Conservation (phyloP, 1,140 invertebrate species). For the Nautilus pompilius region DNA sequence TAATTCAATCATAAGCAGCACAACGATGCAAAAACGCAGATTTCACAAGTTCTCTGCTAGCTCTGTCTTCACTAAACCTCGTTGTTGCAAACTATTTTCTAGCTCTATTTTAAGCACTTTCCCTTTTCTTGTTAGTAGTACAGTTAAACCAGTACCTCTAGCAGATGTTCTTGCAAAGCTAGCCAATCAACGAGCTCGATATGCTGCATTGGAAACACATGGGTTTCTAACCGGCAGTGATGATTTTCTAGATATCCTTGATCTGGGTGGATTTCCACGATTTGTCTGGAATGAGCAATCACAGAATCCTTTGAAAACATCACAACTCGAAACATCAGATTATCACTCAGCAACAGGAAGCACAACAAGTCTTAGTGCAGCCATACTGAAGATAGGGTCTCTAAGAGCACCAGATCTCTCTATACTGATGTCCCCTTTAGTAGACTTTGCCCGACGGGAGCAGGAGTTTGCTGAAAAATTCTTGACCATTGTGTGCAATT, state of each 20-base stretch:
- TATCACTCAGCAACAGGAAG: conserved; percentile 44
- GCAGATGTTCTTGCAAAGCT: conserved; percentile 42
- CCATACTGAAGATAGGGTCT: conserved; percentile 36
- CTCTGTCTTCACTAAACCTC: background rate
- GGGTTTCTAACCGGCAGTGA: conserved; percentile 46
- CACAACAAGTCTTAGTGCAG: conserved; percentile 35
- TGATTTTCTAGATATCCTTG: conserved; percentile 39
- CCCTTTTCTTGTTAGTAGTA: conserved; percentile 24
- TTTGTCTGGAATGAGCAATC: conserved; percentile 43
- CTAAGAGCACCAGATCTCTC: conserved; percentile 42
- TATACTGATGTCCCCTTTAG: conserved; percentile 35
- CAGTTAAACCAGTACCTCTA: conserved; percentile 44
- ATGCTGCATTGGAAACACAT: conserved; percentile 45
- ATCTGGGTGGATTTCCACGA: conserved; percentile 27
- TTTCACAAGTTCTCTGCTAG: background rate
- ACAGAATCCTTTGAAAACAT: background rate
- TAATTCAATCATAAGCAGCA: conserved; percentile 38
- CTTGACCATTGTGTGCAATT: conserved; percentile 50
- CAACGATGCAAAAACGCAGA: background rate
- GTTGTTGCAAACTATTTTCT: no score
- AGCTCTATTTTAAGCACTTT: background rate
- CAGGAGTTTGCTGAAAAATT: conserved; percentile 51
- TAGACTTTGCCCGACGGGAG: conserved; percentile 45
- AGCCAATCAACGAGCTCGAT: conserved; percentile 46
- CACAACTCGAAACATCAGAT: conserved; percentile 36